phyloP scores from a whole-genome alignment of 2,888 invertebrate species.

The Mimas tiliae region DNA sequence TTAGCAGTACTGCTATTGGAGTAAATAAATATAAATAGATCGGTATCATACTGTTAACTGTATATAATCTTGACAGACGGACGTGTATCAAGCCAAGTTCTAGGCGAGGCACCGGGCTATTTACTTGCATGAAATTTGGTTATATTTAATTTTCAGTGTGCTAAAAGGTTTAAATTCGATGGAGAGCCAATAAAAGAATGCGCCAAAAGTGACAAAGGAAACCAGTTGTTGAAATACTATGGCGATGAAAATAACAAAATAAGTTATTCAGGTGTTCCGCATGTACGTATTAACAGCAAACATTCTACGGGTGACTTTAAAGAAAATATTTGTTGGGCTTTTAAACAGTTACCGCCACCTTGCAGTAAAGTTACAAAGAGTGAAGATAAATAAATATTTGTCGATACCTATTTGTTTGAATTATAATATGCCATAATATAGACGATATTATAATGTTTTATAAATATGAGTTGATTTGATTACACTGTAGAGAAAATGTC shows the following conservation, averaged over 20 bases:
- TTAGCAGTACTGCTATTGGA: not conserved
- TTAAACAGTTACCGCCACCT: conserved; percentile 49
- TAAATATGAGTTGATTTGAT: no score
- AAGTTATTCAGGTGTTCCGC: conserved; percentile 47
- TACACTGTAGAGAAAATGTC: no score
- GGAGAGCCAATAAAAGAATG: conserved; percentile 53
- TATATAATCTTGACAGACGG: no score
- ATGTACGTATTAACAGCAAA: conserved; percentile 54
- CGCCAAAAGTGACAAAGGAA: conserved; percentile 52
- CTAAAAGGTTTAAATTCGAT: conserved; percentile 43
- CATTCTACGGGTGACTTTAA: conserved; percentile 43
- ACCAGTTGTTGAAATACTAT: conserved; percentile 48
- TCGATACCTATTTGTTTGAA: no score
- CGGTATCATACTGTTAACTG: no score
- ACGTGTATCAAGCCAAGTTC: no score
- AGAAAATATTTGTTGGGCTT: conserved; percentile 52
- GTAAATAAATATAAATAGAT: no score
- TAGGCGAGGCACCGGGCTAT: no score
- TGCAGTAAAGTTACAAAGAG: conserved; percentile 34
- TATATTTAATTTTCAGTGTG: conserved; percentile 54
- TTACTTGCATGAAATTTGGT: not conserved
- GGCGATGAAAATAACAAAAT: conserved; percentile 51
- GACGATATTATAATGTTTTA: no score
- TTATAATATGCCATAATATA: no score
- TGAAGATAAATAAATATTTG: not conserved